phyloP scores from a whole-genome alignment of 2,113 vertebrate species.

The Acinonyx jubatus region DNA sequence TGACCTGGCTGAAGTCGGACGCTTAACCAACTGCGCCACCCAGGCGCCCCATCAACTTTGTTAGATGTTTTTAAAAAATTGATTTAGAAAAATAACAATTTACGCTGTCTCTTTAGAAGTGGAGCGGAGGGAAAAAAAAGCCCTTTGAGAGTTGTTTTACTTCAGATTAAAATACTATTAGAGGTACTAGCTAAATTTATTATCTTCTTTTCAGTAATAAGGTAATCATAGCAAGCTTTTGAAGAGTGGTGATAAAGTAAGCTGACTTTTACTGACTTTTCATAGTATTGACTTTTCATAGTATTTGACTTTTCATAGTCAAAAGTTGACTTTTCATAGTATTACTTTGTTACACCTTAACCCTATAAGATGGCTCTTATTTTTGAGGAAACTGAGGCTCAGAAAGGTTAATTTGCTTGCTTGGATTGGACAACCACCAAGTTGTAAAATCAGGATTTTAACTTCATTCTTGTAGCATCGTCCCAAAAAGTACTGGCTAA shows the following conservation, averaged over 20 bases:
- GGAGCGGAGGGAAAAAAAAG: too few species aligned
- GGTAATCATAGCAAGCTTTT: constrained; percentile 6
- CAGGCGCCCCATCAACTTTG: not conserved
- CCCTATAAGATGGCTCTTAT: not conserved
- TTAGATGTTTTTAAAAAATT: constrained; percentile 12
- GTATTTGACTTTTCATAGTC: not conserved
- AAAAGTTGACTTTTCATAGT: not conserved
- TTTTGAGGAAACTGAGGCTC: constrained; percentile 2
- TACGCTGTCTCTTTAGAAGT: not conserved
- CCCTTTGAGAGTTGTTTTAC: constrained; percentile 28
- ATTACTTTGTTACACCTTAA: not conserved
- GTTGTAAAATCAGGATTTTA: constrained; percentile 1
- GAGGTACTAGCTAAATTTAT: not conserved
- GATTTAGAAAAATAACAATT: not conserved
- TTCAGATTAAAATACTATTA: constrained; percentile 54
- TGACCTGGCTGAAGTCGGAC: too few species aligned
- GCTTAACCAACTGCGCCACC: too few species aligned
- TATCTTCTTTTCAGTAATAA: constrained; percentile 7
- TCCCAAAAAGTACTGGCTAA: not conserved
- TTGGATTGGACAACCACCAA: not conserved
- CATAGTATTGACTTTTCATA: not conserved
- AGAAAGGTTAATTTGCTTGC: not conserved
- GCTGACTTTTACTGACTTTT: constrained; percentile 9
- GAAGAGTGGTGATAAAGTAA: constrained; percentile 18
- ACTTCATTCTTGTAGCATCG: not conserved